Base-by-base conservation (phyloP, 2,113 vertebrate species). In the Pedetes capensis region DNA sequence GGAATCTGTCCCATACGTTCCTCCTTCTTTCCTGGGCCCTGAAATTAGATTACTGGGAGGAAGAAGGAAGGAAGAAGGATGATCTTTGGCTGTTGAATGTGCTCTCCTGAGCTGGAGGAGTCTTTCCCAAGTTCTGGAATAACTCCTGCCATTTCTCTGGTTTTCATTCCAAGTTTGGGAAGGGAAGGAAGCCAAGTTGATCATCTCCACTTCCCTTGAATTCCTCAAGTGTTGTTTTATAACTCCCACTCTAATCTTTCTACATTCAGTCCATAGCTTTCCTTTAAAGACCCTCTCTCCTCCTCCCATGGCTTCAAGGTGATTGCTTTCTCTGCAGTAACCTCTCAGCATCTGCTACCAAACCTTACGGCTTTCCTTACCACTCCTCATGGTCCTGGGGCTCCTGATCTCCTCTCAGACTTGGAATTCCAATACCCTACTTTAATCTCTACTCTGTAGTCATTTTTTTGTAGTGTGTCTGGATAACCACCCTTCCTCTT, bases 11-110 rank as follows among this genome's bases (percentile, higher is more conserved):
- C 44, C 78, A 44, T 63, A 29, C 69, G 42, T 79, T 80, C 76
- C 11, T 49, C 32, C 91, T 2, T 92, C 29, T 94, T 96, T 92
- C 53, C 76, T 72, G 61, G 78, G 44, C n/a, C 59, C 87, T 84
- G 63, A 91, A 89, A 83, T 61, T 81, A 92, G 82, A 90, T 69
- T 85, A 68, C 29, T 88, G 53, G 68, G 85, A 69, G 37, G 47
- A 42, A 71, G 75, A 55, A 42, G 13, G 59, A 51, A 6, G 57
- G 47, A 76, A 95, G 61, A 75, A 71, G 55, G 61, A 16, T 80
- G 34, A 84, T 82, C 80, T 66, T 66, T 87, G 8, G 34, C 44
- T 94, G 47, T 78, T 85, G n/a, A 59, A 34, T 76, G 39, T 34
- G 20, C 32, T 72, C 20, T 74, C 39, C 37, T 81, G 44, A 69